Percentiles rank a stretch among this genome's conserved stretches.
These are phyloP conservation scores for Ammodramus savannarum DNA, from an alignment of 2,113 vertebrate genomes.

Conservation along the genomic window DNA sequence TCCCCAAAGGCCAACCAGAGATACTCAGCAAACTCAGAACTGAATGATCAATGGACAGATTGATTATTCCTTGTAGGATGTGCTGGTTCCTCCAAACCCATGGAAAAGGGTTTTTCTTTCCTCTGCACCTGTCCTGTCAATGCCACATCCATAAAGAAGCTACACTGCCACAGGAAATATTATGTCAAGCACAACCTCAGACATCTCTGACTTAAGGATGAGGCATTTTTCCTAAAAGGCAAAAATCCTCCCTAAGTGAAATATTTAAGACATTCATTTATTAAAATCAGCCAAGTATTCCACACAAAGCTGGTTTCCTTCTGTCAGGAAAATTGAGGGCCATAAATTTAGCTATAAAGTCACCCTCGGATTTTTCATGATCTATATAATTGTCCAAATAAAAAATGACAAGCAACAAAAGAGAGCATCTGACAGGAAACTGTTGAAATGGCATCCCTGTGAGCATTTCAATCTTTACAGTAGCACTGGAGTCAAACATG, in stretches of 20 bases:
- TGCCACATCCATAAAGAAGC: background rate
- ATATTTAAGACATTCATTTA: slow-evolving; percentile 38
- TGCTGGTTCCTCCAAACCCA: background rate
- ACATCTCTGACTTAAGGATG: background rate
- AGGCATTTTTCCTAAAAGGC: slow-evolving; percentile 4
- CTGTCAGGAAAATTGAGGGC: slow-evolving; percentile 12
- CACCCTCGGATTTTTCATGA: slow-evolving; percentile 32
- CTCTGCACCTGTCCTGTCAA: background rate
- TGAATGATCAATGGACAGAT: background rate
- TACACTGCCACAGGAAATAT: background rate
- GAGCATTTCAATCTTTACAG: slow-evolving; percentile 30
- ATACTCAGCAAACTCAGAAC: background rate
- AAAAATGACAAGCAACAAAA: slow-evolving; percentile 53
- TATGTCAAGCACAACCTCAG: background rate
- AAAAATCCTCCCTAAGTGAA: background rate
- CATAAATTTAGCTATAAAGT: slow-evolving; percentile 50
- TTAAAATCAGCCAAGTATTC: slow-evolving; percentile 39
- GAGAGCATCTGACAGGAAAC: slow-evolving; percentile 19
- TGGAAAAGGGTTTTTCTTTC: background rate
- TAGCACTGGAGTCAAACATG: background rate
- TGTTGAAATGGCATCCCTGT: background rate
- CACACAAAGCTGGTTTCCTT: slow-evolving; percentile 6
- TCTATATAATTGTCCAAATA: slow-evolving; percentile 50
- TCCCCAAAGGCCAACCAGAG: background rate
- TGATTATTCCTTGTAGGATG: background rate